Percentiles rank a stretch among this genome's conserved stretches.
Conservation (phyloP, 2,888 invertebrate genomes). For the Cephus pulcher region DNA sequence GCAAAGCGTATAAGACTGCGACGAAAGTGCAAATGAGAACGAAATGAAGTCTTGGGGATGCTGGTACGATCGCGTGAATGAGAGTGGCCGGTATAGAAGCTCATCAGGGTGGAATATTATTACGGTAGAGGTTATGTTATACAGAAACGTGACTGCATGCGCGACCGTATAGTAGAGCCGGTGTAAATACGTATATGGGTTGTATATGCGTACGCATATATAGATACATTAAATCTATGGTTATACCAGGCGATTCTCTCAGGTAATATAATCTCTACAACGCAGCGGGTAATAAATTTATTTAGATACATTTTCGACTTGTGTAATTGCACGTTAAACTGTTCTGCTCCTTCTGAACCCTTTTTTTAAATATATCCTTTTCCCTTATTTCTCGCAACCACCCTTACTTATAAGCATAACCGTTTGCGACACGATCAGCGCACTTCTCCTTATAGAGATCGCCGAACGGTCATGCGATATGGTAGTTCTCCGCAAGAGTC, state of each 20-base stretch:
- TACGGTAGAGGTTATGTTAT: constrained; percentile 22
- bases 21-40: constrained; percentile 43
- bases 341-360: constrained; percentile 13
- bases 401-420: constrained; percentile 35
- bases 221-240: no score
- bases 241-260: constrained; percentile 12
- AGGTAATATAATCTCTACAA: constrained; percentile 34
- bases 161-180: background rate
- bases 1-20: constrained; percentile 30
- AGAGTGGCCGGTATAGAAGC: constrained; percentile 25
- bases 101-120: constrained; percentile 45
- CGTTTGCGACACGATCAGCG: constrained; percentile 38
- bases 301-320: constrained; percentile 46
- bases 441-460: background rate
- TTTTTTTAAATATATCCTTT: constrained; percentile 10
- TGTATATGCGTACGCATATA: constrained; percentile 22
- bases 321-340: constrained; percentile 44
- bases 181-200: constrained; percentile 2
- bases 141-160: background rate
- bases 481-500: no score
- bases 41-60: constrained; percentile 28
- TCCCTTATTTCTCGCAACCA: constrained; percentile 13
- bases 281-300: constrained; percentile 46
- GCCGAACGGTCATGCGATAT: background rate
- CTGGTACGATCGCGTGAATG: constrained; percentile 21